Base-by-base conservation (phyloP, 2,113 vertebrate species). In the Burhinus bistriatus region DNA sequence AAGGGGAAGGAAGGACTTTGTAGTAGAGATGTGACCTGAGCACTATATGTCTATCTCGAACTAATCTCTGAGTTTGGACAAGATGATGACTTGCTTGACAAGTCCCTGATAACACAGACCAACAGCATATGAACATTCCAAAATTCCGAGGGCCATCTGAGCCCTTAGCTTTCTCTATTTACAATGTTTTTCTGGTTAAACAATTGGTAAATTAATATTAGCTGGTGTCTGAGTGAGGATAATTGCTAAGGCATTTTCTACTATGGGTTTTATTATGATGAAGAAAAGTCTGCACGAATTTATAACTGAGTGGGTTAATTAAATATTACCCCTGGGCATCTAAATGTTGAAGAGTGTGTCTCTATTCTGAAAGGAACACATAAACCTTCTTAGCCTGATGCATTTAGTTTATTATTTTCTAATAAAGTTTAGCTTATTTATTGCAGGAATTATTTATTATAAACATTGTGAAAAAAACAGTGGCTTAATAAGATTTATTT, bases 401-500 rank as follows among this genome's bases (percentile, higher is more conserved):
- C 27, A 62, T 87, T 89, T 78, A 32, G 42, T 83, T 72, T 71
- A 71, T 80, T 91, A 91, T 89, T 96, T 92, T 87, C 57, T 75
- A 88, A 92, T 94, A 90, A 95, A 70, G 11, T 93, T 93, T 83
- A 79, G 32, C 38, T 95, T 93, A 87, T 71, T 90, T 96, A 79
- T 76, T 94, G 36, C 64, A 91, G 68, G 87, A 95, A 93, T 90
- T 96, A 90, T 90, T 93, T 84, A 75, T 81, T 54, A 57, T 45
- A 59, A 86, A 8, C 32, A 83, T 64, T 82, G 49, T 69, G 10
- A 6, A 70, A 42, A 38, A 64, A 59, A 6, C 25, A 61, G 32
- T 89, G 32, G 59, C 81, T 90, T 97, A 97, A 92, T 95, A 87
- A 78, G 83, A 72, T 76, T 94, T 69, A n/a, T 77, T 94, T 95